Evolutionary conservation across 2,113 vertebrate genomes (phyloP).

Genomic region (Oryzias curvinotus): DNA sequence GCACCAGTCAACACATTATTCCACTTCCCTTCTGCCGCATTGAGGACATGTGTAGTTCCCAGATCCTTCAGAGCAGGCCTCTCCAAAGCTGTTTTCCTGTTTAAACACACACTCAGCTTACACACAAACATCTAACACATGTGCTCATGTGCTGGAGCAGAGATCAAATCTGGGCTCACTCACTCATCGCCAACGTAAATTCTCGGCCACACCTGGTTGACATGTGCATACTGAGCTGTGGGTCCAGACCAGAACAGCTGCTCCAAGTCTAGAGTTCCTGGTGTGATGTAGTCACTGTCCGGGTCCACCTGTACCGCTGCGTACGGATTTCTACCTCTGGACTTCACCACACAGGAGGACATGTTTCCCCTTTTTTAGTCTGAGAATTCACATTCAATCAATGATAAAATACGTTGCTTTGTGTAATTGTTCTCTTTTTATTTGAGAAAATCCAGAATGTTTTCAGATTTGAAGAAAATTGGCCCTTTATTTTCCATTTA

Average conservation of each 20-base stretch:
- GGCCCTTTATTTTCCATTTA: too few relatives aligned
- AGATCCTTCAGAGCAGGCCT: conserved; percentile 80
- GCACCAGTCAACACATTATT: conserved; percentile 88
- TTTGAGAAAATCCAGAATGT: too few relatives aligned
- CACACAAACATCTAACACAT: background rate
- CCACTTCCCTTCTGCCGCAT: conserved; percentile 86
- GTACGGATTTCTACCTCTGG: conserved; percentile 73
- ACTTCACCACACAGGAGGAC: conserved; percentile 44
- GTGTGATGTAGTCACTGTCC: conserved; percentile 86
- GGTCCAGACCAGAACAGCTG: conserved; percentile 84
- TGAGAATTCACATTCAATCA: background rate
- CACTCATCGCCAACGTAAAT: conserved; percentile 93
- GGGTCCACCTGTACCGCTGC: conserved; percentile 77
- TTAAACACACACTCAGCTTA: conserved; percentile 19
- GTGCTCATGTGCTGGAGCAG: too few relatives aligned
- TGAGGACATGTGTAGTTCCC: conserved; percentile 90
- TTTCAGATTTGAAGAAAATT: too few relatives aligned
- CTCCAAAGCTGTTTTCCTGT: conserved; percentile 88
- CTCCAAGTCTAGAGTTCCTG: conserved; percentile 89
- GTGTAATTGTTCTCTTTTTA: too few relatives aligned
- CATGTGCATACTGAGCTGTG: conserved; percentile 80
- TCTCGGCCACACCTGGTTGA: conserved; percentile 89
- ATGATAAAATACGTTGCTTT: too few relatives aligned
- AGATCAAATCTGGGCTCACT: conserved; percentile 63
- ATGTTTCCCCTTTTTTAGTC: conserved; percentile 30